These are phyloP conservation scores for Dioctria linearis DNA, from an alignment of 2,888 invertebrate species.

Conservation along the genomic window DNA sequence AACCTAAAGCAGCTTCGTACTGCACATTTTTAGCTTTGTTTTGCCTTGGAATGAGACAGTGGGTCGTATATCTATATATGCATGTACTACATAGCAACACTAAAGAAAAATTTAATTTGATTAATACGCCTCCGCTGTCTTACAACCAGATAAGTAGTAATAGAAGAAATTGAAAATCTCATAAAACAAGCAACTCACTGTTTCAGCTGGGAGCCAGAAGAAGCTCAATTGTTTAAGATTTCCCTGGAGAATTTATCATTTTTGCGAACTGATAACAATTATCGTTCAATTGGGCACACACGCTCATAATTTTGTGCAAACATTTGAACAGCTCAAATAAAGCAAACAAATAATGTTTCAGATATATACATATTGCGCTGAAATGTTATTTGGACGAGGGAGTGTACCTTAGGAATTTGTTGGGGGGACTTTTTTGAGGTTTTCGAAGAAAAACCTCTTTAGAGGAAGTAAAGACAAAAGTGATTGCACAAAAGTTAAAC, in stretches of 20 bases:
- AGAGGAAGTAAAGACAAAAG: too few species aligned
- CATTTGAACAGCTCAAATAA: slow-evolving; percentile 21
- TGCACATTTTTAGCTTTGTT: too few species aligned
- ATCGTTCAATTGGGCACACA: slow-evolving; percentile 27
- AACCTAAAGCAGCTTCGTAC: too few species aligned
- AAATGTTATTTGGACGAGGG: not conserved
- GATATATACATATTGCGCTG: not conserved
- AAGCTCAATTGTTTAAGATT: slow-evolving; percentile 10
- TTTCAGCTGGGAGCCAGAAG: not conserved
- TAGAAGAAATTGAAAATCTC: not conserved
- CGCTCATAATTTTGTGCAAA: slow-evolving; percentile 31
- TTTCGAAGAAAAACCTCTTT: not conserved
- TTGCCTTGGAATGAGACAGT: too few species aligned
- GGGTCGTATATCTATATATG: too few species aligned
- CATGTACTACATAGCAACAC: too few species aligned
- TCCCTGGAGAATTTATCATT: slow-evolving; percentile 40
- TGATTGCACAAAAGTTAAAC: too few species aligned
- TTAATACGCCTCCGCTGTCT: too few species aligned
- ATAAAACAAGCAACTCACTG: not conserved
- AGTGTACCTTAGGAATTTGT: not conserved
- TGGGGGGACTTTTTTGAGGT: not conserved
- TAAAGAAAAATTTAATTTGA: too few species aligned
- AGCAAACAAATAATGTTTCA: not conserved
- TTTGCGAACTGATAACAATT: slow-evolving; percentile 37
- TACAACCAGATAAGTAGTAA: too few species aligned